Percentiles rank a stretch among this genome's conserved stretches.
These are phyloP conservation scores for Encarsia formosa DNA, from an alignment of 2,888 invertebrate genomes.

Conservation along the genomic window DNA sequence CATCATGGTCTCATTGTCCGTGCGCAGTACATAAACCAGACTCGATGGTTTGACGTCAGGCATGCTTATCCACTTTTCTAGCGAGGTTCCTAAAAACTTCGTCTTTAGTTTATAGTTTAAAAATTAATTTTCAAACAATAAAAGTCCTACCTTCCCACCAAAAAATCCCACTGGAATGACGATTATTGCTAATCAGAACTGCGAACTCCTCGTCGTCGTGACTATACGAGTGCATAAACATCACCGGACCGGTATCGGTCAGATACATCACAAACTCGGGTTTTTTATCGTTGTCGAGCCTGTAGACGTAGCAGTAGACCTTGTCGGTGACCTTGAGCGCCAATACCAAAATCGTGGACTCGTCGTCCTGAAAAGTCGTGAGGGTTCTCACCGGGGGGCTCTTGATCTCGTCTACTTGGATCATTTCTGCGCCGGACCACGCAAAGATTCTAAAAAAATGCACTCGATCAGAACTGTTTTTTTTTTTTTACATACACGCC, in stretches of 20 bases:
- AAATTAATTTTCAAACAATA: neutral
- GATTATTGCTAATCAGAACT: neutral
- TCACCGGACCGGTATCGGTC: neutral
- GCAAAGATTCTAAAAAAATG: conserved; percentile 1
- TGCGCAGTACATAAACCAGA: conserved; percentile 27
- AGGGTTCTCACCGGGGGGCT: neutral
- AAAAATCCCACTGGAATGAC: conserved; percentile 4
- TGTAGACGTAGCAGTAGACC: conserved; percentile 1
- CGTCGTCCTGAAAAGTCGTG: neutral
- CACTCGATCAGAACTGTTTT: too few relatives aligned
- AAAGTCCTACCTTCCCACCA: conserved; percentile 12
- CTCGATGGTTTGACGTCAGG: conserved; percentile 29
- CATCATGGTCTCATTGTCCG: conserved; percentile 35
- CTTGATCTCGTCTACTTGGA: neutral
- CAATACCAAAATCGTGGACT: conserved; percentile 9
- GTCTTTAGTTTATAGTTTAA: neutral
- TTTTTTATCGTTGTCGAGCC: neutral
- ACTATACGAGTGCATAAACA: conserved; percentile 4
- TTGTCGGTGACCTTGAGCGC: neutral
- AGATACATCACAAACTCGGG: neutral
- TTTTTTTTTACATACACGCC: too few relatives aligned
- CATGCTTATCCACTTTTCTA: conserved; percentile 35
- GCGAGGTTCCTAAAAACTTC: conserved; percentile 31
- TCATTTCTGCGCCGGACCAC: neutral
- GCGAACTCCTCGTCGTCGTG: neutral